Percentiles rank a stretch among this genome's conserved stretches.
These are phyloP conservation scores for Bucorvus abyssinicus DNA, from an alignment of 2,797 vertebrate genomes.

Conservation along the genomic window DNA sequence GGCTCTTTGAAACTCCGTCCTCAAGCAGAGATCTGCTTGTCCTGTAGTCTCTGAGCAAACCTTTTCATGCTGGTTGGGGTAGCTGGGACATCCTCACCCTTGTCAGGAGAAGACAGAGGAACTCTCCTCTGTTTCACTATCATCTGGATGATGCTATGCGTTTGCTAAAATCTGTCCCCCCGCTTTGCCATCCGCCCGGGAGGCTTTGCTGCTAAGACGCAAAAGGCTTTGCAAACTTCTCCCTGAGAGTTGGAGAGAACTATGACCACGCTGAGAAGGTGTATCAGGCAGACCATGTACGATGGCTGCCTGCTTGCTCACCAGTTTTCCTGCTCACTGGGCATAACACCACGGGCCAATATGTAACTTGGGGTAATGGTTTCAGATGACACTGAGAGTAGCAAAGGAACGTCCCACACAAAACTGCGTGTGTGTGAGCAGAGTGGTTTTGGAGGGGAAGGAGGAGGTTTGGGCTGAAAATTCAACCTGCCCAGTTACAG, in stretches of 20 bases:
- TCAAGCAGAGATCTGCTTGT: not conserved
- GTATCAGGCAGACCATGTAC: not conserved
- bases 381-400: not conserved
- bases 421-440: not conserved
- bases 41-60: not conserved
- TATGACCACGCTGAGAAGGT: not conserved
- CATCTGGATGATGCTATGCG: not conserved
- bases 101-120: not conserved
- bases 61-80: not conserved
- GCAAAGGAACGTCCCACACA: not conserved
- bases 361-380: not conserved
- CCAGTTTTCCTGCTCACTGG: constrained; percentile 39
- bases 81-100: not conserved
- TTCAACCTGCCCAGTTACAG: not conserved
- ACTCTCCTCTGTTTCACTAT: not conserved
- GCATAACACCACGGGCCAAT: not conserved
- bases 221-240: not conserved
- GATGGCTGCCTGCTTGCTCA: not conserved
- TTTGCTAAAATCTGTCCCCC: not conserved
- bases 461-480: not conserved
- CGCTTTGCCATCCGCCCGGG: not conserved
- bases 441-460: not conserved
- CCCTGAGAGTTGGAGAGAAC: not conserved
- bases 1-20: not conserved
- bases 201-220: not conserved